Conservation (phyloP, 2,113 vertebrate genomes). For the Anthoscopus minutus region DNA sequence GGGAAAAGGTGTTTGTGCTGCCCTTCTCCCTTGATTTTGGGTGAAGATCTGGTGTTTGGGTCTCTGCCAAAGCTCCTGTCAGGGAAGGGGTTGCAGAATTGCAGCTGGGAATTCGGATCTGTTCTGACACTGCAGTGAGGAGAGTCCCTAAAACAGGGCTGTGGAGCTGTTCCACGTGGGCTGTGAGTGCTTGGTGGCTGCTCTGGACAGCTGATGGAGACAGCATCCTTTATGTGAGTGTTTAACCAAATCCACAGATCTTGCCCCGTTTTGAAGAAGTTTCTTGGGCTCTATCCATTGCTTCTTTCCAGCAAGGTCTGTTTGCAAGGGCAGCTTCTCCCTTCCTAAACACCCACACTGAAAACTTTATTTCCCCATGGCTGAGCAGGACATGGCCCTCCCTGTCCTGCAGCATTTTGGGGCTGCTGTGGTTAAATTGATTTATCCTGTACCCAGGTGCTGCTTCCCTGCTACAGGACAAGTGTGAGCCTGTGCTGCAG, state of each 20-base stretch:
- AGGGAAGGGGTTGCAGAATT: not conserved
- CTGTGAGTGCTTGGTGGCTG: not conserved
- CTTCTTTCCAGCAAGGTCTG: not conserved
- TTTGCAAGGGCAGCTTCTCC: not conserved
- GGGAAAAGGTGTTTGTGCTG: not conserved
- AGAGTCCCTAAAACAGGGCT: not conserved
- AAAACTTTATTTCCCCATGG: not conserved
- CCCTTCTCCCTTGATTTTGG: not conserved
- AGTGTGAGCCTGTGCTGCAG: not conserved
- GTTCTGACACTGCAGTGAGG: not conserved
- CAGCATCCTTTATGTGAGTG: not conserved
- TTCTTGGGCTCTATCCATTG: not conserved
- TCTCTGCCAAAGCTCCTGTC: not conserved
- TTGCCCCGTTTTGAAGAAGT: not conserved
- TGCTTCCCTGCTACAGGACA: not conserved
- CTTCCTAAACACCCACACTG: not conserved
- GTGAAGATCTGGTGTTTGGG: not conserved
- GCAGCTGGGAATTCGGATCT: not conserved
- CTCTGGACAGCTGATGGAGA: not conserved
- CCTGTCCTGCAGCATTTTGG: not conserved
- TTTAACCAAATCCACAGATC: not conserved
- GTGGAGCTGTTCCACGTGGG: not conserved
- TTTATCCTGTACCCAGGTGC: not conserved
- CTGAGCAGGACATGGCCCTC: rapidly evolving
- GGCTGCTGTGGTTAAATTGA: not conserved